Evolutionary conservation across 2,113 vertebrate genomes (phyloP), one percentile per base, ranked within the genome.

Genomic region (Osmerus mordax): DNA sequence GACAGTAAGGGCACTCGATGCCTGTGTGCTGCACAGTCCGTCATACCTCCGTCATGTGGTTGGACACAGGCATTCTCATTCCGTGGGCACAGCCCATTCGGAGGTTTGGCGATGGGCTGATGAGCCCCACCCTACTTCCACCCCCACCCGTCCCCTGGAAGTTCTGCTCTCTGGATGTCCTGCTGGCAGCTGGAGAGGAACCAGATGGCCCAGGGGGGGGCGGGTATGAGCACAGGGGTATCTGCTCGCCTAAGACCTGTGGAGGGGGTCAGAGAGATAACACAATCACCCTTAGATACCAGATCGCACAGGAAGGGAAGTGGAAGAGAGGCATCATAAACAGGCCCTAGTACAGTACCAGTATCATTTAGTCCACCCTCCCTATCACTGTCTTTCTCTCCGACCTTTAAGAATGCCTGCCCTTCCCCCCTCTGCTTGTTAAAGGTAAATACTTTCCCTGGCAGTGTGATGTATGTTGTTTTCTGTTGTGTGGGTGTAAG

Each of bases 401-500:
- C 5, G 41, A 41, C 62, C 63, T 36, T n/a, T 16, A 6, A 28
- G 25, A 19, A 18, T 60, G 18, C 19, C 58, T 9, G 4, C 19
- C 21, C 19, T 15, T 23, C n/a, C 63, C n/a, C 63, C 64, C n/a
- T 5, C 11, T 21, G 64, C 41, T 65, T 51, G 64, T 65, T 51
- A 51, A 47, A 14, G 41, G 32, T 51, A 65, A 65, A 65, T 51
- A 65, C 64, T 19, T 65, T 19, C 41, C 64, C 64, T 51, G 64
- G 16, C 64, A 65, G 36, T 21, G 64, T 65, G 64, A 65, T 23
- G 32, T 51, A 65, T 65, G 36, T 36, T 65, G 64, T 65, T 23
- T n/a, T 65, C 64, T 65, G 64, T 65, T 47, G 64, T 47, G 64
- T 51, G 64, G 64, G 64, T 65, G 64, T 65, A 65, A 65, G 64